A percentile compares a stretch with the other conserved stretches of the same genome.
phyloP scores from a whole-genome alignment of 2,797 vertebrate genomes.

The Sitta carolinensis region DNA sequence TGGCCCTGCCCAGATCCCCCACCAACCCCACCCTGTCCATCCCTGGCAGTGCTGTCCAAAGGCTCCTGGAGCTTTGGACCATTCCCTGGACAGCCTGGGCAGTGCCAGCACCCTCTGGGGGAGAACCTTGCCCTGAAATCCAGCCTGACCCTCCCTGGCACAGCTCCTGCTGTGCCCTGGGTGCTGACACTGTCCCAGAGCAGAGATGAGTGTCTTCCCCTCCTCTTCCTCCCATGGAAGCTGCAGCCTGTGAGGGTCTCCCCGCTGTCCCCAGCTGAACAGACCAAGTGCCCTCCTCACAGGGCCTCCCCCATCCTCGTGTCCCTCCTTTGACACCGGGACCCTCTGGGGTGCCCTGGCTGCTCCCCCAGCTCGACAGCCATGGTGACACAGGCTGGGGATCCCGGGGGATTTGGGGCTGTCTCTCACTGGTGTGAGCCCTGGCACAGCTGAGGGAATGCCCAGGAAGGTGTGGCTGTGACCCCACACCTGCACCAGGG shows the following conservation, averaged over 20 bases:
- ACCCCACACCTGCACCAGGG: too few species aligned
- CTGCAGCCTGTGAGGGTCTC: background rate
- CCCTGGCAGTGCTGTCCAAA: background rate
- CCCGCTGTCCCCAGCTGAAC: background rate
- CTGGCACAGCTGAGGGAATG: background rate
- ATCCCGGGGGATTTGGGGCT: background rate
- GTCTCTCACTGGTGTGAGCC: background rate
- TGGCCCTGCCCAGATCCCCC: background rate
- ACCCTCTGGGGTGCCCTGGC: background rate
- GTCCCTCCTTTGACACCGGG: background rate
- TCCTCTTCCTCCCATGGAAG: background rate
- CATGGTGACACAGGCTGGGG: accelerated
- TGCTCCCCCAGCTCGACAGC: accelerated
- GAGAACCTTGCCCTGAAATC: accelerated
- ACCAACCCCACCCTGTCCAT: background rate
- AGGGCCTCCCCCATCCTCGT: accelerated
- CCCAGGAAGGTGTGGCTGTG: accelerated
- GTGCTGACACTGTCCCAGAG: background rate
- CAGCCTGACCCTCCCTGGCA: accelerated
- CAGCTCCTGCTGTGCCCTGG: background rate
- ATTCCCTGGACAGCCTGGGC: background rate
- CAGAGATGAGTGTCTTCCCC: too few species aligned
- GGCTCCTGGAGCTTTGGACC: background rate
- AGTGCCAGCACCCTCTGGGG: background rate
- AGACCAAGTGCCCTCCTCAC: background rate